A percentile compares a stretch with the other conserved stretches of the same genome.
These are phyloP conservation scores for Pogoniulus pusillus DNA, from an alignment of 2,797 vertebrate genomes.

Conservation along the genomic window DNA sequence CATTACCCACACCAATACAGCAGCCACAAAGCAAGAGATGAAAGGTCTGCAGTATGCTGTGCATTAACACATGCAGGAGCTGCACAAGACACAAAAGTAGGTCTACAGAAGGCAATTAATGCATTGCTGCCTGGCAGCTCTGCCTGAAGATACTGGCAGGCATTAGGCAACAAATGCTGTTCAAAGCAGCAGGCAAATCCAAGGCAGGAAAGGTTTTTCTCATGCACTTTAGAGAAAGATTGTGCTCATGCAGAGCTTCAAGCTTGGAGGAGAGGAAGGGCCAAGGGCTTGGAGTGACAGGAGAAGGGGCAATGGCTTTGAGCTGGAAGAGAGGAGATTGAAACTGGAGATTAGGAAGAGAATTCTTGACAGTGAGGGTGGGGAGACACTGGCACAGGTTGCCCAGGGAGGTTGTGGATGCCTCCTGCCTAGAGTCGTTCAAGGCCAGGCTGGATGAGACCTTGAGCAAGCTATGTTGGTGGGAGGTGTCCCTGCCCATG, in stretches of 20 bases:
- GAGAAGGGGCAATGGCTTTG: too few species aligned
- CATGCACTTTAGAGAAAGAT: neutral
- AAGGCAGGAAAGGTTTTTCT: neutral
- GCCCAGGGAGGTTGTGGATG: too few species aligned
- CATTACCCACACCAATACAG: neutral
- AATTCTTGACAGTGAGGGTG: too few species aligned
- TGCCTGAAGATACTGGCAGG: neutral
- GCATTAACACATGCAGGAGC: neutral
- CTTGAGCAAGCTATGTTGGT: too few species aligned
- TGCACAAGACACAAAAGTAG: neutral
- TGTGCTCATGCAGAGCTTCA: neutral
- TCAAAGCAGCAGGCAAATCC: neutral
- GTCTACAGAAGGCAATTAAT: neutral
- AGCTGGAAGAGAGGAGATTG: too few species aligned
- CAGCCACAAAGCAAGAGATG: neutral
- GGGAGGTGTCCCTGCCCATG: too few species aligned
- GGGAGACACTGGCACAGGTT: too few species aligned
- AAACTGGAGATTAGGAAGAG: too few species aligned
- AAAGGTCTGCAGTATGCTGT: neutral
- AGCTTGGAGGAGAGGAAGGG: neutral
- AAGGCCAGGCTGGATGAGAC: too few species aligned
- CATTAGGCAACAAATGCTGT: neutral
- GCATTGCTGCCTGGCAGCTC: neutral
- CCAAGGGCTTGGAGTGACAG: too few species aligned
- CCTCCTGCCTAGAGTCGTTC: too few species aligned